A percentile compares a stretch with the other conserved stretches of the same genome.
Evolutionary conservation across 2,113 vertebrate species (phyloP).

Genomic region (Phaethon lepturus): DNA sequence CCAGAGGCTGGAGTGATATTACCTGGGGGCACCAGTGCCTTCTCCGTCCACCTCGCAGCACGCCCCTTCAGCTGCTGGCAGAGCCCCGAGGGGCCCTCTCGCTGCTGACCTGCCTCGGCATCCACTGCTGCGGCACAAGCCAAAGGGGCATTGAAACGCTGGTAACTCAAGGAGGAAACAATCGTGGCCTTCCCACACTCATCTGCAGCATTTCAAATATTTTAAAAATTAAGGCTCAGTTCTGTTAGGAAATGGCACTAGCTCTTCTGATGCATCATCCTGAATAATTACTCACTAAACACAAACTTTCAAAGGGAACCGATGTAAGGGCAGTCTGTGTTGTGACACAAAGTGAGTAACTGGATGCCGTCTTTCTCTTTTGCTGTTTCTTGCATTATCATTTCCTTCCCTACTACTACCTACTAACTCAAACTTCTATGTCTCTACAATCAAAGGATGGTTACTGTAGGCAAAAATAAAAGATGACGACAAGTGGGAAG

Average conservation of each 20-base stretch:
- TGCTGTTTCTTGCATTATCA: background rate
- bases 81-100: background rate
- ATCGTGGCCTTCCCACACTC: background rate
- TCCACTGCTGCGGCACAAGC: fast-evolving
- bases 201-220: constrained; percentile 41
- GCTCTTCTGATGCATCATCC: background rate
- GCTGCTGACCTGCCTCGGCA: background rate
- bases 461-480: background rate
- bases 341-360: background rate
- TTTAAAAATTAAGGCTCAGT: constrained; percentile 58
- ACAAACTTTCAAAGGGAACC: constrained; percentile 3
- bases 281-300: background rate
- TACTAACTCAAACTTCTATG: background rate
- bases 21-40: background rate
- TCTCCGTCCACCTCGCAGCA: background rate
- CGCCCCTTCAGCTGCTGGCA: background rate
- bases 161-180: background rate
- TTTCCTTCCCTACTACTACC: background rate
- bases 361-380: background rate
- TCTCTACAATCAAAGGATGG: background rate
- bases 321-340: background rate
- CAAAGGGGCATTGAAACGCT: background rate
- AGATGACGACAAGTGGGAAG: background rate
- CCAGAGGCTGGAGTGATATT: background rate
- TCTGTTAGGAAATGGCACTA: background rate